Percentiles rank a stretch among this genome's conserved stretches.
Conservation (phyloP, 2,113 vertebrate species). For the Condylura cristata region DNA sequence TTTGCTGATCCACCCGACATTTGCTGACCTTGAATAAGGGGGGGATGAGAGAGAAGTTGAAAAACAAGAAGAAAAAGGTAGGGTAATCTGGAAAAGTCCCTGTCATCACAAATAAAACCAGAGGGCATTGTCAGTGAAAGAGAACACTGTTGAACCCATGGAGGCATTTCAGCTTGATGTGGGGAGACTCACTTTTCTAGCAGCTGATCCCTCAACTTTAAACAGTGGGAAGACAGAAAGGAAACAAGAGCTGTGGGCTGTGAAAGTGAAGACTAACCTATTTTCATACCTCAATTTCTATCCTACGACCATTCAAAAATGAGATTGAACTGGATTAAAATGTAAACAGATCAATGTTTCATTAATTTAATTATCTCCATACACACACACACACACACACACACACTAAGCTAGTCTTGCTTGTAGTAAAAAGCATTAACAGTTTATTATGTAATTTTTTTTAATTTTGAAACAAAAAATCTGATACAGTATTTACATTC, state of each 20-base stretch:
- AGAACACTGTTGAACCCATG: background rate
- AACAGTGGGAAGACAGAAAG: background rate
- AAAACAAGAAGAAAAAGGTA: background rate
- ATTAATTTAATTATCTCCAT: background rate
- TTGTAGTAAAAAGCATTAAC: background rate
- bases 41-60: background rate
- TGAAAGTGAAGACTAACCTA: background rate
- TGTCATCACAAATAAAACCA: background rate
- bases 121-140: background rate
- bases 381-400: background rate
- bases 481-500: background rate
- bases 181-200: background rate
- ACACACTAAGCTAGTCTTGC: background rate
- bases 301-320: background rate
- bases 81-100: background rate
- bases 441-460: background rate
- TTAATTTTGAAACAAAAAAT: background rate
- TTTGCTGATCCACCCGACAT: background rate
- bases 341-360: background rate
- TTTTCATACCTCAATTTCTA: background rate
- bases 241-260: background rate
- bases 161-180: background rate
- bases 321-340: background rate
- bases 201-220: background rate
- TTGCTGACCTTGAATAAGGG: slow-evolving; percentile 20